Percentiles rank a stretch among this genome's conserved stretches.
Evolutionary conservation across 2,888 invertebrate species (phyloP).

Genomic region (Siphonodentalium dalli): DNA sequence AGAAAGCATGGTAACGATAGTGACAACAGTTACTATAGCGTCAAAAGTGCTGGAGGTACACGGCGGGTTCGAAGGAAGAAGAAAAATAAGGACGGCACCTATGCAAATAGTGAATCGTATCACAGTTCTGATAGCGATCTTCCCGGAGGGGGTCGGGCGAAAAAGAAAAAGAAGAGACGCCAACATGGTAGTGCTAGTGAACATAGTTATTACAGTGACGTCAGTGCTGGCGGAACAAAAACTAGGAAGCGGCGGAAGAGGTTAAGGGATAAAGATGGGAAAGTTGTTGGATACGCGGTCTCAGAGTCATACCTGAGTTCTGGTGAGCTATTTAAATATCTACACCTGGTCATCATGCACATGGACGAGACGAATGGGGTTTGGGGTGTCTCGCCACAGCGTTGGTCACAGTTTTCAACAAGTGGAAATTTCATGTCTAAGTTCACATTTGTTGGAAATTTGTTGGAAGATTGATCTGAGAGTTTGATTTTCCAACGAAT

Average conservation of each 20-base stretch:
- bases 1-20: slow-evolving; percentile 56
- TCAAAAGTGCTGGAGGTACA: slow-evolving; percentile 60
- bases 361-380: too few species aligned
- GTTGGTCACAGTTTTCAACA: too few species aligned
- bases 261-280: slow-evolving; percentile 55
- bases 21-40: slow-evolving; percentile 61
- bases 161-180: slow-evolving; percentile 41
- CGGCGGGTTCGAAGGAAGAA: slow-evolving; percentile 51
- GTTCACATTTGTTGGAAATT: too few species aligned
- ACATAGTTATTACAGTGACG: slow-evolving; percentile 58
- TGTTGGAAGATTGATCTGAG: too few species aligned
- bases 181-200: slow-evolving; percentile 58
- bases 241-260: slow-evolving; percentile 47
- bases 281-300: slow-evolving; percentile 56
- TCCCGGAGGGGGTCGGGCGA: slow-evolving; percentile 43
- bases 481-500: too few species aligned
- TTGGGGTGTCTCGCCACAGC: too few species aligned
- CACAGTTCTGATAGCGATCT: slow-evolving; percentile 52
- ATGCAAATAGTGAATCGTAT: slow-evolving; percentile 58
- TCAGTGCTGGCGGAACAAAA: slow-evolving; percentile 57
- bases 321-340: too few species aligned
- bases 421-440: too few species aligned
- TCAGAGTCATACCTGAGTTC: slow-evolving; percentile 39
- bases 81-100: slow-evolving; percentile 58
- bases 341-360: too few species aligned